These are phyloP conservation scores for Rhombomys opimus DNA, from an alignment of 2,113 vertebrate species.

Conservation along the genomic window DNA sequence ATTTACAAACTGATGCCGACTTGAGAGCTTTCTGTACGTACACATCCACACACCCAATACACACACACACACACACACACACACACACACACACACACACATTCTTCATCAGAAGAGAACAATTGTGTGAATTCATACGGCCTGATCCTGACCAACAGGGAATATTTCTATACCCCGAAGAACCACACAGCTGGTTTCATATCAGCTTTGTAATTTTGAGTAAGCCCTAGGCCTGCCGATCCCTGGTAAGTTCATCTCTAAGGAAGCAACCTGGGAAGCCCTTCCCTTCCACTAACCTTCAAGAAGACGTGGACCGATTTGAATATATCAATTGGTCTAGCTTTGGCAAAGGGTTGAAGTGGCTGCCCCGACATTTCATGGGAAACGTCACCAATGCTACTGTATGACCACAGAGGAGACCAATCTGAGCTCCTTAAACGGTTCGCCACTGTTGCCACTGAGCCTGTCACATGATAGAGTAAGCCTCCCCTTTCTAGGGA, in stretches of 20 bases:
- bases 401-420: not conserved
- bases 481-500: not conserved
- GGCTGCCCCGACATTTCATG: not conserved
- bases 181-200: not conserved
- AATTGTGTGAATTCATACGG: not conserved
- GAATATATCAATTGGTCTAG: not conserved
- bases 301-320: not conserved
- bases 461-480: rapidly evolving
- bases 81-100: not conserved
- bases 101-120: not conserved
- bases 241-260: not conserved
- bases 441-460: not conserved
- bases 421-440: not conserved
- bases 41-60: not conserved
- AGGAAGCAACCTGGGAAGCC: not conserved
- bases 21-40: not conserved
- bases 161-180: not conserved
- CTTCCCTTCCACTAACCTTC: not conserved
- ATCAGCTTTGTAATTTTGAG: not conserved
- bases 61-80: not conserved
- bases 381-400: conserved; percentile 17
- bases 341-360: not conserved
- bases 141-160: not conserved
- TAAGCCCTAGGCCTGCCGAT: not conserved
- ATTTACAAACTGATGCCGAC: not conserved